A percentile compares a stretch with the other conserved stretches of the same genome.
Evolutionary conservation across 1,140 invertebrate genomes (phyloP).

Genomic region (Neodiprion pinetum): DNA sequence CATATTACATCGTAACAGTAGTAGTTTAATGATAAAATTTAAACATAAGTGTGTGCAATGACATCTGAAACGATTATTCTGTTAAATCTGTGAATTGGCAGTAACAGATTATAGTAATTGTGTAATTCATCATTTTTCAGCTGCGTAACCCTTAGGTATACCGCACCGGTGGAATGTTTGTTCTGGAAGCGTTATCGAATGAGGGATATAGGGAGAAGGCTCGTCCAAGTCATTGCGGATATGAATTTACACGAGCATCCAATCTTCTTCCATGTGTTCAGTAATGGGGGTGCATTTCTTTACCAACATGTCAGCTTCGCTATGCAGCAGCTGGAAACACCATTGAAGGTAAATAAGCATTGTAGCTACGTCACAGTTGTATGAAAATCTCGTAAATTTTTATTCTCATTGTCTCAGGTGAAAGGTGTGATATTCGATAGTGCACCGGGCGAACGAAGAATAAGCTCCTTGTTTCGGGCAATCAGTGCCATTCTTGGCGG

Average conservation of each 20-base stretch:
- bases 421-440: constrained; percentile 81
- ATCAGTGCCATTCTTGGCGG: constrained; percentile 68
- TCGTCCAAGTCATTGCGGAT: constrained; percentile 73
- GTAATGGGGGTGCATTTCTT: constrained; percentile 77
- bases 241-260: constrained; percentile 74
- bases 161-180: constrained; percentile 71
- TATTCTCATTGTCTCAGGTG: constrained; percentile 53
- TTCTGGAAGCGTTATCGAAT: constrained; percentile 71
- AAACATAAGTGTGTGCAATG: no score
- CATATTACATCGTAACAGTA: no score
- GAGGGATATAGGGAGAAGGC: constrained; percentile 67
- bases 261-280: constrained; percentile 82
- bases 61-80: no score
- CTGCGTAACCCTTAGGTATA: constrained; percentile 78
- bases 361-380: neutral
- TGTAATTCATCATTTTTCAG: constrained; percentile 55
- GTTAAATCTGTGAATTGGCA: no score
- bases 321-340: constrained; percentile 59
- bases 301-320: constrained; percentile 72
- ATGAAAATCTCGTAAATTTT: neutral
- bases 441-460: constrained; percentile 70
- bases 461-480: constrained; percentile 66
- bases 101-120: no score
- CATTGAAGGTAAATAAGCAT: constrained; percentile 52
- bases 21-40: no score